Evolutionary conservation across 2,797 vertebrate genomes (phyloP).

Genomic region (Carcharodon carcharias): DNA sequence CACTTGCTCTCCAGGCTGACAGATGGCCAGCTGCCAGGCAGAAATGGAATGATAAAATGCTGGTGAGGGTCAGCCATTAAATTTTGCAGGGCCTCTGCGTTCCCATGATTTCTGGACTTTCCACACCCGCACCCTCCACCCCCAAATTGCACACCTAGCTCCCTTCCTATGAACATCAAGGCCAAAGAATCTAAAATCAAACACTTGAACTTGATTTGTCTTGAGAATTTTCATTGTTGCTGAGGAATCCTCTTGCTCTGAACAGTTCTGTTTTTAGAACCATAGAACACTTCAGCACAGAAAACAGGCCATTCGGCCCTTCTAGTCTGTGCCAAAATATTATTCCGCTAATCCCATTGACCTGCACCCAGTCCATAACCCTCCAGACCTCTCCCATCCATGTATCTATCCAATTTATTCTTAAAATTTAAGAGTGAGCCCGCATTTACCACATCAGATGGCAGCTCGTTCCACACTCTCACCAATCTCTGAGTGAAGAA

Average conservation of each 20-base stretch:
- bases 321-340: no score
- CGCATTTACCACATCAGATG: no score
- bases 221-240: background rate
- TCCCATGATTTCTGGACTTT: background rate
- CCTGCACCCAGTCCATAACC: no score
- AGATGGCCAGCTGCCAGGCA: background rate
- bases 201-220: background rate
- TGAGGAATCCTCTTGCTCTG: background rate
- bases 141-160: background rate
- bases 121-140: no score
- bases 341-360: no score
- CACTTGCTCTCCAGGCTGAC: background rate
- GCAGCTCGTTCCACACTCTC: no score
- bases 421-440: no score
- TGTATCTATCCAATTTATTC: no score
- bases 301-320: no score
- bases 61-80: background rate
- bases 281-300: no score
- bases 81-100: background rate
- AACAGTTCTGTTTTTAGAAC: slow-evolving; percentile 6
- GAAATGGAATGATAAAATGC: background rate
- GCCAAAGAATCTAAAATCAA: background rate
- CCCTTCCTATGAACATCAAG: background rate
- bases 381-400: no score
- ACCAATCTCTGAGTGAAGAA: no score